Evolutionary conservation across 2,888 invertebrate genomes (phyloP).

Genomic region (Yponomeuta cagnagella): DNA sequence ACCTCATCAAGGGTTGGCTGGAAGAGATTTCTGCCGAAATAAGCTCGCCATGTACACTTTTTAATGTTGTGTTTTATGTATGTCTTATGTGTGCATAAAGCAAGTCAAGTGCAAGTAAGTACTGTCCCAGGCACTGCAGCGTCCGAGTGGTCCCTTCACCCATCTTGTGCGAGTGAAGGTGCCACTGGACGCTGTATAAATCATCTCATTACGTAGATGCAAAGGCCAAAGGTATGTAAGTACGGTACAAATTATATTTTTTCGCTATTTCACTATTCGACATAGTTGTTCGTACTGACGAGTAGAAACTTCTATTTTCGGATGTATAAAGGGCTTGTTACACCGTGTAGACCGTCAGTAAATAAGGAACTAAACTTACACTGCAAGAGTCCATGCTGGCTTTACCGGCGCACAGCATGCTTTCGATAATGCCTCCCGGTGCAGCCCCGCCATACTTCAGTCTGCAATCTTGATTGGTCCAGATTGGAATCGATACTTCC

Average conservation of each 20-base stretch:
- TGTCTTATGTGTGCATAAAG: no score
- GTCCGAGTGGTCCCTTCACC: no score
- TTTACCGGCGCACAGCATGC: slow-evolving; percentile 91
- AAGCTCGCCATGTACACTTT: no score
- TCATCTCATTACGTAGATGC: no score
- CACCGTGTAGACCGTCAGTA: background rate
- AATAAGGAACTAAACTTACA: slow-evolving; percentile 72
- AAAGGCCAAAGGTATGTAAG: no score
- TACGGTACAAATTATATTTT: background rate
- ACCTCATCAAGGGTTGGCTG: no score
- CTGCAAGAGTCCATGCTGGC: slow-evolving; percentile 92
- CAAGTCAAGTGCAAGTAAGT: no score
- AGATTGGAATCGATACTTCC: slow-evolving; percentile 89
- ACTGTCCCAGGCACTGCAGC: no score
- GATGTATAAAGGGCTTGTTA: background rate
- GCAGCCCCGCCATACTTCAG: slow-evolving; percentile 88
- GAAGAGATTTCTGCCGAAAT: no score
- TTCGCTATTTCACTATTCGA: background rate
- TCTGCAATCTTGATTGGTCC: slow-evolving; percentile 86
- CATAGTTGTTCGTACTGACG: background rate
- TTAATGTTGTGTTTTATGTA: no score
- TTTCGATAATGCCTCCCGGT: slow-evolving; percentile 92
- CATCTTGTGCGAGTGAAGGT: no score
- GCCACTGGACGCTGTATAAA: no score
- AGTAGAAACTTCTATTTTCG: background rate